A percentile compares a stretch with the other conserved stretches of the same genome.
phyloP scores from a whole-genome alignment of 2,888 invertebrate genomes.

The Steromphala cineraria region DNA sequence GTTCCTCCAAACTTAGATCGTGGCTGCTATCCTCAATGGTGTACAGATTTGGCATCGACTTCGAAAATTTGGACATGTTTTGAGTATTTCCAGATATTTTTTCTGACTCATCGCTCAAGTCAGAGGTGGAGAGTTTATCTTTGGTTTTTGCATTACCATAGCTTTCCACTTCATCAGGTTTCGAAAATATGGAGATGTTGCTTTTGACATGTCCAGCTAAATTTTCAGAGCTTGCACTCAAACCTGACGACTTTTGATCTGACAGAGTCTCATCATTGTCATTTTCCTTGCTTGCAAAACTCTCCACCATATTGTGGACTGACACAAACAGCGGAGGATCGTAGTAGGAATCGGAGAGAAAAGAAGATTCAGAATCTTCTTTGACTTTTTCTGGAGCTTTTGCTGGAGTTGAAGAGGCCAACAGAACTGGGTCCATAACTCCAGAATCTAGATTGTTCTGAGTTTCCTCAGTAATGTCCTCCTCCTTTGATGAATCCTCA shows the following conservation, averaged over 20 bases:
- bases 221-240: too few species aligned
- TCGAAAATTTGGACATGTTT: background rate
- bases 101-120: too few species aligned
- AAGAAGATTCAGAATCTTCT: background rate
- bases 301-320: background rate
- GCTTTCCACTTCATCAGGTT: too few species aligned
- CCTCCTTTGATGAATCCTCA: too few species aligned
- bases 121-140: too few species aligned
- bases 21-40: too few species aligned
- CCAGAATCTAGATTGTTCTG: background rate
- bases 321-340: background rate
- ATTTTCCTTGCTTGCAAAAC: background rate
- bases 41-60: background rate
- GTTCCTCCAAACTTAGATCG: background rate
- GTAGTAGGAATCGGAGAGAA: background rate
- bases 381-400: background rate
- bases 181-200: too few species aligned
- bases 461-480: too few species aligned
- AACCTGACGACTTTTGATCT: too few species aligned
- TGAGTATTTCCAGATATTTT: too few species aligned
- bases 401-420: background rate
- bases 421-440: background rate
- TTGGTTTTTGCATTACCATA: too few species aligned
- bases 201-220: too few species aligned
- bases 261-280: background rate